A percentile compares a stretch with the other conserved stretches of the same genome.
Conservation (phyloP, 92 coral and sea anemone species). For the Scolanthus callimorphus region DNA sequence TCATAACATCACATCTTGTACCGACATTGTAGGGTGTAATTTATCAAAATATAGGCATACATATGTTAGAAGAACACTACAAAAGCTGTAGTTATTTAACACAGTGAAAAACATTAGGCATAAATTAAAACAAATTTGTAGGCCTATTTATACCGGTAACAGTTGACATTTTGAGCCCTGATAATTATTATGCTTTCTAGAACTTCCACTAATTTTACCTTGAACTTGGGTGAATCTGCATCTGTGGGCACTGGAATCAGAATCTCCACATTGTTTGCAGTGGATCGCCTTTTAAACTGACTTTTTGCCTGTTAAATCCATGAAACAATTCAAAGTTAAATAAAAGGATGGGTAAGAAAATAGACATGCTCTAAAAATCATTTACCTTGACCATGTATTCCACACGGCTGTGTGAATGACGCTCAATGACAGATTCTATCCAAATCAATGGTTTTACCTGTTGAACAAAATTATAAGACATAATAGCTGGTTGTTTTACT, state of each 20-base stretch:
- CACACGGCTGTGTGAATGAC: constrained; percentile 97
- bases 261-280: constrained; percentile 99
- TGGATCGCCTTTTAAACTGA: constrained; percentile 96
- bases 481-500: no score
- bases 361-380: not conserved
- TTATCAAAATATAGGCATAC: no score
- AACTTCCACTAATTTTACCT: constrained; percentile 47
- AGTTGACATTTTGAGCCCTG: no score
- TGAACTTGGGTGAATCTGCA: constrained; percentile 98
- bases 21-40: no score
- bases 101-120: no score
- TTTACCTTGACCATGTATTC: constrained; percentile 98
- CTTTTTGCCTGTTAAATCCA: constrained; percentile 76
- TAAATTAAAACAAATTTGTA: no score
- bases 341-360: not conserved
- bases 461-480: not conserved
- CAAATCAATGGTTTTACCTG: constrained; percentile 98
- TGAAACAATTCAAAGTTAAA: not conserved
- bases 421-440: constrained; percentile 99
- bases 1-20: no score
- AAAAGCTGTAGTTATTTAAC: no score
- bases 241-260: constrained; percentile 95
- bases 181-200: no score
- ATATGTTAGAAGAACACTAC: no score
- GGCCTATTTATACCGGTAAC: no score